phyloP scores from a whole-genome alignment of 2,888 invertebrate genomes.

The Branchipolynoe longqiensis region DNA sequence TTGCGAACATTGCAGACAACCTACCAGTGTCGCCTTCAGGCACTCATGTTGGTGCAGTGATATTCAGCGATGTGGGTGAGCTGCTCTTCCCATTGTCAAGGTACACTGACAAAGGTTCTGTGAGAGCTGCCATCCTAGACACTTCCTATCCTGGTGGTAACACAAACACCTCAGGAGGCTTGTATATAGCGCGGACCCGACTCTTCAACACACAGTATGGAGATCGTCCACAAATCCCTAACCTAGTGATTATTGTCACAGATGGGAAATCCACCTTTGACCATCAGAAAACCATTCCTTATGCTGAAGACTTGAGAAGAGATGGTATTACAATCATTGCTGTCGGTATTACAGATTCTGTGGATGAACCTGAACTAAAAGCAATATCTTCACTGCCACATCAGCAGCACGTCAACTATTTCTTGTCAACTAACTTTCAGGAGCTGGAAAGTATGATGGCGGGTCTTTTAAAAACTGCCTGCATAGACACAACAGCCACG shows the following conservation, averaged over 20 bases:
- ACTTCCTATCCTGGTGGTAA: slow-evolving; percentile 22
- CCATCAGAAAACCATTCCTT: slow-evolving; percentile 31
- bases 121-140: not conserved
- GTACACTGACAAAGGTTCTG: not conserved
- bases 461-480: not conserved
- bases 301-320: not conserved
- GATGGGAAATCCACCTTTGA: slow-evolving; percentile 38
- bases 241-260: slow-evolving; percentile 1
- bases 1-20: not conserved
- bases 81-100: slow-evolving; percentile 1
- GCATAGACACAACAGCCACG: not conserved
- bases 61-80: slow-evolving; percentile 45
- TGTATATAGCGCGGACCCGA: not conserved
- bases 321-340: slow-evolving; percentile 19
- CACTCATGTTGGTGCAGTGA: slow-evolving; percentile 17
- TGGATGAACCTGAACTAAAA: slow-evolving; percentile 26
- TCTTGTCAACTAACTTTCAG: slow-evolving; percentile 18
- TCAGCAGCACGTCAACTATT: not conserved
- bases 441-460: not conserved
- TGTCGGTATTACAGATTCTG: slow-evolving; percentile 28
- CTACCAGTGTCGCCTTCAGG: slow-evolving; percentile 3
- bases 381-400: not conserved
- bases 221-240: slow-evolving; percentile 2
- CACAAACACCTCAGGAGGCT: slow-evolving; percentile 42
- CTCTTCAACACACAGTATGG: slow-evolving; percentile 11